Evolutionary conservation across 2,888 invertebrate genomes (phyloP).

Genomic region (Tenthredo distinguenda): DNA sequence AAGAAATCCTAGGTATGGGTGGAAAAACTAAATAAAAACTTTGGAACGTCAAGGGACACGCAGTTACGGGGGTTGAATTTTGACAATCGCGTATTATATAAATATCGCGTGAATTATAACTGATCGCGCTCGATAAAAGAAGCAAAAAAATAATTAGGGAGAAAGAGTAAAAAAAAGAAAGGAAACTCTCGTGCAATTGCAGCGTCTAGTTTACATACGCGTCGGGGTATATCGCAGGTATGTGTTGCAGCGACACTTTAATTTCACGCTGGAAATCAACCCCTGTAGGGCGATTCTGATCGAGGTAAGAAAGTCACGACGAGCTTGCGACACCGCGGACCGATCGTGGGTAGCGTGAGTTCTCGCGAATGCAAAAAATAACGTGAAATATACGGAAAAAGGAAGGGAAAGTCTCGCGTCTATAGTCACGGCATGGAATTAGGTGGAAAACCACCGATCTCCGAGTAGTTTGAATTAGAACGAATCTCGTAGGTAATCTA

Average conservation of each 20-base stretch:
- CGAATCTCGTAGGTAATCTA: background rate
- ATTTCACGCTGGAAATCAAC: constrained; percentile 20
- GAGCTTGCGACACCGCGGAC: background rate
- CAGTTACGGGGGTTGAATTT: constrained; percentile 8
- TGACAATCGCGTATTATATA: background rate
- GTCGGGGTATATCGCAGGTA: background rate
- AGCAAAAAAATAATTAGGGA: background rate
- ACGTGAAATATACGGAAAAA: background rate
- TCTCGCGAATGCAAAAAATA: background rate
- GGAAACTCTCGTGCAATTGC: background rate
- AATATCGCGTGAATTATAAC: constrained; percentile 17
- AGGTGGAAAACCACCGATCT: constrained; percentile 8
- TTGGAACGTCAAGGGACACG: constrained; percentile 27
- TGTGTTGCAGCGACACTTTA: constrained; percentile 1
- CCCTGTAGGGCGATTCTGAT: background rate
- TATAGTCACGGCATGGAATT: constrained; percentile 19
- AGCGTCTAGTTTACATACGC: background rate
- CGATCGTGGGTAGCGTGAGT: background rate
- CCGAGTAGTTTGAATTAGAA: background rate
- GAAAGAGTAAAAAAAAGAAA: background rate
- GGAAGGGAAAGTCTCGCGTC: background rate
- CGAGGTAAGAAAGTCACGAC: background rate
- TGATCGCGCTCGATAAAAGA: background rate
- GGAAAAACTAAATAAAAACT: background rate
- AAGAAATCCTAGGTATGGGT: background rate